These are phyloP conservation scores for Ochropacha duplaris DNA, from an alignment of 2,888 invertebrate species.

Conservation along the genomic window DNA sequence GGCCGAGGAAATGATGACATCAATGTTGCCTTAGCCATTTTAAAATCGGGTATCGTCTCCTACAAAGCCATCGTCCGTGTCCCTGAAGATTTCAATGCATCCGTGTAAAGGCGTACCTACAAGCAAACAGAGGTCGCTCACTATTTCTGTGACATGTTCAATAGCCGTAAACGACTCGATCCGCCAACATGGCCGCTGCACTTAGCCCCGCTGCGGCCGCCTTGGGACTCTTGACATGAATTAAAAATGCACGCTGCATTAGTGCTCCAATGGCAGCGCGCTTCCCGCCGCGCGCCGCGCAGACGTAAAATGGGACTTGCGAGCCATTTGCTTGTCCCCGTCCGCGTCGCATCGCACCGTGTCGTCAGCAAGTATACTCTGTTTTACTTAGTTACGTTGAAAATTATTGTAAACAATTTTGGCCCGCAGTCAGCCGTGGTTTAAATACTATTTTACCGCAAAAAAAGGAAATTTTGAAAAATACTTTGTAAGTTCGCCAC, in stretches of 20 bases:
- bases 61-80: neutral
- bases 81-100: neutral
- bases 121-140: slow-evolving; percentile 24
- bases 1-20: no score
- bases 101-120: neutral
- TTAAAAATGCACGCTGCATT: slow-evolving; percentile 78
- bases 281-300: slow-evolving; percentile 13
- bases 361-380: neutral
- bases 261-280: slow-evolving; percentile 59
- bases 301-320: slow-evolving; percentile 31
- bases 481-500: no score
- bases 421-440: no score
- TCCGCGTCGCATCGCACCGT: slow-evolving; percentile 4
- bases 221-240: slow-evolving; percentile 72
- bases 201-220: slow-evolving; percentile 51
- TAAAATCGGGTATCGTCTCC: neutral
- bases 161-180: slow-evolving; percentile 37
- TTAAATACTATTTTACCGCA: no score
- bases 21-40: no score
- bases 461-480: no score
- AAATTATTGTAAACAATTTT: neutral
- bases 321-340: slow-evolving; percentile 15
- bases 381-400: neutral
- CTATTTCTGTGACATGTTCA: slow-evolving; percentile 37
- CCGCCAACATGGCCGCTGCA: slow-evolving; percentile 39